Conservation (phyloP, 2,888 invertebrate genomes). For the Brachypalpus laphriformis region DNA sequence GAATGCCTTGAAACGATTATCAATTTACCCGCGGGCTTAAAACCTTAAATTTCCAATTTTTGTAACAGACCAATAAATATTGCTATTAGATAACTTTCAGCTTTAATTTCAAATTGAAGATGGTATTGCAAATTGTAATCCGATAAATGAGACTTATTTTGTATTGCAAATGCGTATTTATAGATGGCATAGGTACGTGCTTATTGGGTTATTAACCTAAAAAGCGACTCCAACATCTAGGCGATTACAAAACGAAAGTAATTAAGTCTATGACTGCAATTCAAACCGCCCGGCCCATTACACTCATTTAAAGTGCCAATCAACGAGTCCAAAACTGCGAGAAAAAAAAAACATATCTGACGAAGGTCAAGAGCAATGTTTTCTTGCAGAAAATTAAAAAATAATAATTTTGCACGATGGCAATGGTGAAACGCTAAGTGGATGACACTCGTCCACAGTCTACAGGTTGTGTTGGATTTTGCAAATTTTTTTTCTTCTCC, state of each 20-base stretch:
- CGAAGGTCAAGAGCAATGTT: neutral
- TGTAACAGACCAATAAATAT: neutral
- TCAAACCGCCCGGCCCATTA: neutral
- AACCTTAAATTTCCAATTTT: neutral
- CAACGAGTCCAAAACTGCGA: neutral
- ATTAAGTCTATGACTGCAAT: neutral
- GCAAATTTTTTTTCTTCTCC: neutral
- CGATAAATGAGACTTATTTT: constrained; percentile 1
- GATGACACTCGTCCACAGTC: neutral
- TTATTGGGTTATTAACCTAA: constrained; percentile 24
- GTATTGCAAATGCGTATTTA: neutral
- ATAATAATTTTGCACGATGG: neutral
- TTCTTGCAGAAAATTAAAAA: neutral
- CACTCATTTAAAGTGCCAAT: constrained; percentile 3
- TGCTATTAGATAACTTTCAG: neutral
- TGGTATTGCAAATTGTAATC: constrained; percentile 29
- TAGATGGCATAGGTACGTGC: neutral
- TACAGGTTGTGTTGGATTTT: neutral
- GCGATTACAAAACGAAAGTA: constrained; percentile 1
- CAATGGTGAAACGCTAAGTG: neutral
- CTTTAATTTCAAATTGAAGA: neutral
- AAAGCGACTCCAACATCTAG: neutral
- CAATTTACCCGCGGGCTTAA: neutral
- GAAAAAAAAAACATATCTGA: neutral
- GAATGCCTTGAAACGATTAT: constrained; percentile 13